Evolutionary conservation across 2,797 vertebrate species (phyloP), one percentile per base, ranked within the genome.

Genomic region (Chiroxiphia lanceolata): DNA sequence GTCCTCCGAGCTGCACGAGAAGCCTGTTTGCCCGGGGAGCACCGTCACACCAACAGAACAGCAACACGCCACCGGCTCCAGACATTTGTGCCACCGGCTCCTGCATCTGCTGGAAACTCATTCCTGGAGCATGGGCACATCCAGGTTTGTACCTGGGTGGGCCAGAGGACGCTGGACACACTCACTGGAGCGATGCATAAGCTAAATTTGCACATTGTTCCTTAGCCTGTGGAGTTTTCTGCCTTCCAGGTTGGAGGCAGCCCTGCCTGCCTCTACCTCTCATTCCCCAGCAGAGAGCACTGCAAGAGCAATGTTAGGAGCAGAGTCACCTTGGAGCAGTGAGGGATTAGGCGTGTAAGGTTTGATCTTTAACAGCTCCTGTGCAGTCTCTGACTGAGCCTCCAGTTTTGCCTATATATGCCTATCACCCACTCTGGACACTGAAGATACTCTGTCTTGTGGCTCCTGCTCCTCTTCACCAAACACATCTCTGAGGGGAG

Each of bases 231-330:
- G 33, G 16, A 9, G 21, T 1, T n/a, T 20, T 6, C 36, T 19
- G 4, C n/a, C 27, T 21, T 10, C 14, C 23, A 10, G 31, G 44
- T 25, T 33, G 5, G 33, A 45, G 80, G 54, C 70, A 69, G 72
- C 61, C 18, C 3, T 9, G 54, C 51, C 16, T 9, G 69, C 21
- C 57, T 68, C 27, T 63, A 3, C 47, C 77, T 14, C 70, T 8
- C 57, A 1, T 9, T 63, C 2, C 65, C 95, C 97, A 93, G 87
- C 93, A 97, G 97, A 82, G 96, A 84, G 97, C 94, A 80, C 75
- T 89, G 21, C n/a, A 75, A 34, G 90, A 96, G 85, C 91, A 57
- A 8, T 6, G 16, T 38, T 76, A 4, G 79, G 27, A 56, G 59
- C 77, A 11, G 29, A 74, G 51, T 3, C 44, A 15, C 80, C 26